These are phyloP conservation scores for Chaitophorus viminalis DNA, from an alignment of 2,888 invertebrate genomes.

Conservation along the genomic window DNA sequence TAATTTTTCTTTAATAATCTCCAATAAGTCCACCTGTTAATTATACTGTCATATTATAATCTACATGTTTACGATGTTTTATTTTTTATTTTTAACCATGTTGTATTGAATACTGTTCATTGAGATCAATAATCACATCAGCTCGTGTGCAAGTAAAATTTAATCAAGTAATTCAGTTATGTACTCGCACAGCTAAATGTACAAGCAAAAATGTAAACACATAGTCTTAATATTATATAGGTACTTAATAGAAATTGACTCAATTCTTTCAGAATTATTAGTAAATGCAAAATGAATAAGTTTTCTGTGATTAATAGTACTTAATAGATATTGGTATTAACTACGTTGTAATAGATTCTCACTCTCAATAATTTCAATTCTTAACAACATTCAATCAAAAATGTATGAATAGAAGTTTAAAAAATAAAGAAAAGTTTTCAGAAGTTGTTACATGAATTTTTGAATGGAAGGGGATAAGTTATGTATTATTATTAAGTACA, in stretches of 20 bases:
- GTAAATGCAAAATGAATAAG: slow-evolving; percentile 53
- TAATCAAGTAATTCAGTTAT: slow-evolving; percentile 5
- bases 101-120: slow-evolving; percentile 10
- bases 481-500: slow-evolving; percentile 34
- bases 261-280: slow-evolving; percentile 41
- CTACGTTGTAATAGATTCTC: slow-evolving; percentile 20
- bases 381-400: slow-evolving; percentile 23
- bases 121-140: slow-evolving; percentile 46
- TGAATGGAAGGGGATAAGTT: neutral
- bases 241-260: slow-evolving; percentile 53
- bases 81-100: slow-evolving; percentile 25
- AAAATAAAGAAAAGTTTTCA: slow-evolving; percentile 10
- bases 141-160: slow-evolving; percentile 32
- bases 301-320: slow-evolving; percentile 22
- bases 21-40: slow-evolving; percentile 48
- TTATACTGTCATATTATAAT: neutral
- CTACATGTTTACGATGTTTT: neutral
- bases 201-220: slow-evolving; percentile 28
- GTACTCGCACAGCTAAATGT: neutral
- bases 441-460: slow-evolving; percentile 5
- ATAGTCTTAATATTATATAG: slow-evolving; percentile 44
- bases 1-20: slow-evolving; percentile 18
- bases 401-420: slow-evolving; percentile 11
- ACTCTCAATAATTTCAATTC: neutral
- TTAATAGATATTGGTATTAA: neutral